Percentiles rank a stretch among this genome's conserved stretches.
phyloP scores from a whole-genome alignment of 2,113 vertebrate species.

The Trochalopteron elliotii region DNA sequence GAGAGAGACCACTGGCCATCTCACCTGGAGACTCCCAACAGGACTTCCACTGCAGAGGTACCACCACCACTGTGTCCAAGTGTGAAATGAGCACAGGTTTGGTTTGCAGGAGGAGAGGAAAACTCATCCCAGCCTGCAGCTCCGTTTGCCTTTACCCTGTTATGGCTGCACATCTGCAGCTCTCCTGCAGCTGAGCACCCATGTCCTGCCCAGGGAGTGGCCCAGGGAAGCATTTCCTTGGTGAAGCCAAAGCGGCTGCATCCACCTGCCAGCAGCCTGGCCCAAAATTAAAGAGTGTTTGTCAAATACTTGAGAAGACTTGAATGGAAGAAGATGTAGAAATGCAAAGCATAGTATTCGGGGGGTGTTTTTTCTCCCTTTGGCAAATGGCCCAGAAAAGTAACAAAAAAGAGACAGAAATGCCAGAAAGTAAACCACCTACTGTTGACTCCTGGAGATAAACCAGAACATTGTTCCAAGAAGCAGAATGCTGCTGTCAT shows the following conservation, averaged over 20 bases:
- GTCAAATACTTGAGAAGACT: neutral
- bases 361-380: neutral
- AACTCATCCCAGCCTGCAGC: neutral
- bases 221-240: neutral
- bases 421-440: conserved; percentile 36
- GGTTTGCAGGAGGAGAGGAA: neutral
- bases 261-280: neutral
- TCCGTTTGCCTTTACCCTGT: neutral
- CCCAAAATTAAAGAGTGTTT: neutral
- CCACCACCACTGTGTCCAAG: neutral
- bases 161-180: neutral
- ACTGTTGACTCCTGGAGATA: conserved; percentile 48
- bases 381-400: conserved; percentile 45
- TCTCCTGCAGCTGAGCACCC: neutral
- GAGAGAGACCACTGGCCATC: neutral
- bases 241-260: accelerated
- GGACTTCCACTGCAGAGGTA: neutral
- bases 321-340: neutral
- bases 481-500: conserved; percentile 34
- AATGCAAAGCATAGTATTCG: neutral
- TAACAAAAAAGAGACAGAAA: conserved; percentile 44
- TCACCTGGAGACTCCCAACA: accelerated
- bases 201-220: neutral
- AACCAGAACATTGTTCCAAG: conserved; percentile 45
- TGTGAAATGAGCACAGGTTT: neutral